Base-by-base conservation (phyloP, 2,797 vertebrate genomes). In the Myotis findleyi region DNA sequence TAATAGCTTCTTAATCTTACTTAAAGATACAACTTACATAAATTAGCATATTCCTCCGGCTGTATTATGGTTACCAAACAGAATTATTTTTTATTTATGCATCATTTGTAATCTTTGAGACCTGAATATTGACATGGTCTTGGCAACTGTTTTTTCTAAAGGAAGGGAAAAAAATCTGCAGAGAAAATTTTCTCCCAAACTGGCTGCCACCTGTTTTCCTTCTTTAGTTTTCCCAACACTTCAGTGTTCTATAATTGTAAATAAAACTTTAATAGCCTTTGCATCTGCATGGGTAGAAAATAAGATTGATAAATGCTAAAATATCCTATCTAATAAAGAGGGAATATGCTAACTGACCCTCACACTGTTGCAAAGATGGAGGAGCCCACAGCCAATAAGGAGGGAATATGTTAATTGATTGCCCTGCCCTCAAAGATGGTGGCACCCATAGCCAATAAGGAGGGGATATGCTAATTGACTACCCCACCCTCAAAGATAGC, bases 31-130 rank as follows among this genome's bases (percentile, higher is more conserved):
- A 85, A 92, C 6, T 84, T 79, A 86, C 47, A 62, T 84, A 84
- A 79, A 51, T 51, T 30, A 82, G 33, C 5, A 73, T 13, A 75
- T 57, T 51, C 27, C 33, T 89, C 38, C 57, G 21, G 13, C 16
- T 73, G 1, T 6, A 44, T 77, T 23, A 49, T 27, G 14, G 96
- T 82, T n/a, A 51, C 25, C 57, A 55, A 72, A 93, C 7, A 86
- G 41, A 14, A 68, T 93, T 76, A 57, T 81, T 83, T 93, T 94
- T 73, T 47, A 89, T 71, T 66, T 16, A 3, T 49, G 8, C 64
- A 59, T n/a, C 2, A 55, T 77, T 49, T 94, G 94, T 71, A 6
- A 73, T 87, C 76, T 84, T 87, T 94, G 66, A 80, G 77, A 10
- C n/a, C 13, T 76, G 44, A 81, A 7, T 92, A 90, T 47, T 88